Base-by-base conservation (phyloP, 2,113 vertebrate species). In the Heterocephalus glaber region DNA sequence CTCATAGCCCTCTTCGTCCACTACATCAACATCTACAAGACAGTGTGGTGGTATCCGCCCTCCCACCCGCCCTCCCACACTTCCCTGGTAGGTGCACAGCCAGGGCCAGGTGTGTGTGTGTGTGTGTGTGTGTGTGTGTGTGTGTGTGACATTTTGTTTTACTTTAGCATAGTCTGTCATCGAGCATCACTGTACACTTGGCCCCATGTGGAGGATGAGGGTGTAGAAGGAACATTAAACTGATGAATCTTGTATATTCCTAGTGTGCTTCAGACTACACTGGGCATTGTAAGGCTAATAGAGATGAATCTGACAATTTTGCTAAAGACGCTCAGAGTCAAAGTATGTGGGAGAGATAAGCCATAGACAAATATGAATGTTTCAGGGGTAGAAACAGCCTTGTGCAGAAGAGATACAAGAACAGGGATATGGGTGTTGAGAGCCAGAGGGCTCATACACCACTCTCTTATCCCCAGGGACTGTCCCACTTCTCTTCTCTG, bases 21-120 rank as follows among this genome's bases (percentile, higher is more conserved):
- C 98, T 99, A 99, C 94, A 99, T 99, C 98, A 99, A 99, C 98
- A 99, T 99, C 99, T 99, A 99, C 98, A 99, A 99, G 98, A 99
- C 99, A 0, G 99, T 99, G 96, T 99, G 99, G 99, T 99, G 99
- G 99, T 99, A 99, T 92, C 99, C 99, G 0, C 99, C 99, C 0
- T 99, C 99, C 12, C 99, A 99, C 56, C 99, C 99, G 0, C 99
- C 99, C 6, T 99, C 99, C 0, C 99, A 99, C 97, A 99, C 99
- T 0, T 99, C 99, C 0, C 97, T 99, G 99, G 99, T 99, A 98
- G 98, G 99, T 98, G 28, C 96, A 47, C 0, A 0, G 0, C 60
- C 63, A 30, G 63, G 33, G 58, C 20, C n/a, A 41, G 3, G 41
- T 5, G 0, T 70, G 14, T 81, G 35, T 33, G 61, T 35, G 52